Percentiles rank a stretch among this genome's conserved stretches.
These are phyloP conservation scores for Glyptemys insculpta DNA, from an alignment of 2,797 vertebrate genomes.

Conservation along the genomic window DNA sequence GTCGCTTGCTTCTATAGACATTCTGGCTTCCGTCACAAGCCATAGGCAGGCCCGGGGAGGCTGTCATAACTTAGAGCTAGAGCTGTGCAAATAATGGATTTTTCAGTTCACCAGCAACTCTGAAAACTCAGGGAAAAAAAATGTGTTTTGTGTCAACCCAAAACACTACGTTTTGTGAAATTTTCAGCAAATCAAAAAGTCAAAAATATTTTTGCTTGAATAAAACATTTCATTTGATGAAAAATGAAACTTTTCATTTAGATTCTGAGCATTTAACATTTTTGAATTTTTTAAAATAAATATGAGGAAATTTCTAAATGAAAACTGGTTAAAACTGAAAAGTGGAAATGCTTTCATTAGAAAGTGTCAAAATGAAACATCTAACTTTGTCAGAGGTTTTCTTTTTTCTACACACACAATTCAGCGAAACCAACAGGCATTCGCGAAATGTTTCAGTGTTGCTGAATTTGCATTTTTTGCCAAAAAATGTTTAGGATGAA, in stretches of 20 bases:
- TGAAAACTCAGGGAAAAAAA: too few relatives aligned
- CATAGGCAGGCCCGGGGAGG: background rate
- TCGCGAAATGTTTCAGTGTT: background rate
- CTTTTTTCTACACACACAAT: background rate
- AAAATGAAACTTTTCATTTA: too few relatives aligned
- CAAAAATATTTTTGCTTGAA: too few relatives aligned
- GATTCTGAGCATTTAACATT: background rate
- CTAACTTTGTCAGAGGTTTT: background rate
- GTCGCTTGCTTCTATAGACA: background rate
- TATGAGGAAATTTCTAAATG: background rate
- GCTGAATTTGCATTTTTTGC: background rate
- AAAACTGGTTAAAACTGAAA: background rate
- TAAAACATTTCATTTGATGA: too few relatives aligned
- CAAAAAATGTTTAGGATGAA: background rate
- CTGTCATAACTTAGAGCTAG: accelerated
- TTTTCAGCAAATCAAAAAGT: too few relatives aligned
- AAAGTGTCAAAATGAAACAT: background rate
- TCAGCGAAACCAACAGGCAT: background rate
- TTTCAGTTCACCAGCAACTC: too few relatives aligned
- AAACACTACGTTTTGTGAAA: too few relatives aligned
- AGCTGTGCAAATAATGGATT: too few relatives aligned
- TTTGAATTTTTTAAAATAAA: background rate
- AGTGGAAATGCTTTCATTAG: background rate
- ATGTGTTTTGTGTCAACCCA: too few relatives aligned
- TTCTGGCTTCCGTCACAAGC: background rate